Evolutionary conservation across 1,140 invertebrate species (phyloP), one percentile per base, ranked within the genome.

Genomic region (Sarcophaga peregrina): DNA sequence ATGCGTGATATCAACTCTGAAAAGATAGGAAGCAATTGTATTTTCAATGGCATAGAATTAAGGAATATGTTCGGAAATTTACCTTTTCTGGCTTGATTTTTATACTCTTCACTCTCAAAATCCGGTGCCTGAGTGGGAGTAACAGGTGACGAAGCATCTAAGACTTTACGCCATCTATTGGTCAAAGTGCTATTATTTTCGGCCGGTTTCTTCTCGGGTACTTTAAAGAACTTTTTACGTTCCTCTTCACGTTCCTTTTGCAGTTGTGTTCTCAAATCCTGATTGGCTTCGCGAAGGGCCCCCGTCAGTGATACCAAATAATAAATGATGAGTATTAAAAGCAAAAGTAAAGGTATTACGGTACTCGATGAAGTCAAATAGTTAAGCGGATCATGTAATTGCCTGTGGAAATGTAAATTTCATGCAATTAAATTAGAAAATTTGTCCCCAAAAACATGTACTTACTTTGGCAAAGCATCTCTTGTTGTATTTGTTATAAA

Each of bases 291-390:
- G 85, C 96, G 92, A 10, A 99, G 91, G 2, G 97, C 96, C 74
- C 94, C 93, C 1, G 97, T 97, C n/a, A 98, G 91, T 3, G 97
- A 98, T 7, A 96, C 92, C 85, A 99, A 93, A 87, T 99, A 99
- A 91, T 99, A 99, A 88, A 99, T 99, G 74, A 98, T 96, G 17
- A 99, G 92, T 84, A 97, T 93, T 82, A 99, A 92, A 3, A 99
- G 91, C n/a, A 99, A 93, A 5, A 99, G 92, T 37, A 98, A 87
- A 0, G 98, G 98, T 87, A 99, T 98, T 0, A 99, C 95, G 58
- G 98, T 97, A 78, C 96, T 97, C 17, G 98, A 97, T 0, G 97
- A 98, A 1, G 97, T 95, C 47, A 98, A 93, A 88, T 98, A 98
- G 87, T 96, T 94, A 47, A 96, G 85, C 15, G 92, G 92, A 84